phyloP scores from a whole-genome alignment of 2,888 invertebrate species.

The Calameuta idolon region DNA sequence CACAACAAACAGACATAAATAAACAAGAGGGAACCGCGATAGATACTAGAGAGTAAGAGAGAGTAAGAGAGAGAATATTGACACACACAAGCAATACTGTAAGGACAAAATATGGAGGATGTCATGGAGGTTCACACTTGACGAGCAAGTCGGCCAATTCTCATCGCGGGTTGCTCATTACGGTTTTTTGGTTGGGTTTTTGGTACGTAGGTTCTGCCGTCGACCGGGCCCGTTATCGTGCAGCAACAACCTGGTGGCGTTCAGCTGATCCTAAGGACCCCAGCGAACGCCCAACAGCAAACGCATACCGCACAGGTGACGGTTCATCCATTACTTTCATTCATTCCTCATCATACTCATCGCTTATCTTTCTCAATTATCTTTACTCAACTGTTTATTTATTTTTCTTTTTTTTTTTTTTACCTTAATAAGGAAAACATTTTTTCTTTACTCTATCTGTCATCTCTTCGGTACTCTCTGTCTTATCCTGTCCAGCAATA shows the following conservation, averaged over 20 bases:
- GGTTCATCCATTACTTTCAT: constrained; percentile 52
- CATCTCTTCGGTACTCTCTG: neutral
- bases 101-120: neutral
- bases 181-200: constrained; percentile 10
- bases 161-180: constrained; percentile 4
- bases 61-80: neutral
- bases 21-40: neutral
- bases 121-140: neutral
- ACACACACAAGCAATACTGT: neutral
- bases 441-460: neutral
- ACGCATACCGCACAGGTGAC: constrained; percentile 67
- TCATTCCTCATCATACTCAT: constrained; percentile 32
- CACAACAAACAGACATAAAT: neutral
- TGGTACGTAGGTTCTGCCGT: constrained; percentile 64
- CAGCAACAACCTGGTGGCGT: constrained; percentile 78
- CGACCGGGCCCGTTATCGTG: constrained; percentile 71
- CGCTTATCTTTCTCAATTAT: constrained; percentile 27
- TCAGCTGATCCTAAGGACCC: constrained; percentile 78
- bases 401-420: neutral
- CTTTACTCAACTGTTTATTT: neutral
- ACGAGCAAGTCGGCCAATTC: neutral
- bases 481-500: neutral
- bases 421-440: neutral
- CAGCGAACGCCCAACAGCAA: constrained; percentile 68
- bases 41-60: neutral